Evolutionary conservation across 2,797 vertebrate species (phyloP).

Genomic region (Rhynchonycteris naso): DNA sequence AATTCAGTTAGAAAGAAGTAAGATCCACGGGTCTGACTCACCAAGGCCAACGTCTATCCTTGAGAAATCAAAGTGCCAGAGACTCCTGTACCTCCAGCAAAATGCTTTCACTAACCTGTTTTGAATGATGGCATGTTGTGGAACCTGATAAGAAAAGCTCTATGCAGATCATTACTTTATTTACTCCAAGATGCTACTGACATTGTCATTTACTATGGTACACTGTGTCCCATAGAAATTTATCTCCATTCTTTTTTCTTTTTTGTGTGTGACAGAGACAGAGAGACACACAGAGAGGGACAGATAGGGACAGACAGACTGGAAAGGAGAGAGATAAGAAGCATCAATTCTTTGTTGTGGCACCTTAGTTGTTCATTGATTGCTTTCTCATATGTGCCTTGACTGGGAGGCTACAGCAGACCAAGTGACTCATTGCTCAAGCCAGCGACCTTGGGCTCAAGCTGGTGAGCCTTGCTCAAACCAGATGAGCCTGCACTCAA

Average conservation of each 20-base stretch:
- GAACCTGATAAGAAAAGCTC: not conserved
- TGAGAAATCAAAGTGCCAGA: not conserved
- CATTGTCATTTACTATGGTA: not conserved
- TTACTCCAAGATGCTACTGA: not conserved
- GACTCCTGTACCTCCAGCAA: not conserved
- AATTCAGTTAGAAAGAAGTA: not conserved
- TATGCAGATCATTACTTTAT: not conserved
- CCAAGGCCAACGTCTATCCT: not conserved
- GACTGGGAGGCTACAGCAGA: too few species aligned
- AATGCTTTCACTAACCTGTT: not conserved
- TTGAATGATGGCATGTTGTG: not conserved
- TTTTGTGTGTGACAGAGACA: too few species aligned
- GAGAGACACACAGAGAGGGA: too few species aligned
- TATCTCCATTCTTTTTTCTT: not conserved
- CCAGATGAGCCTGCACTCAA: too few species aligned
- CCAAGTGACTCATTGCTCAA: too few species aligned
- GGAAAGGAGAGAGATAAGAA: too few species aligned
- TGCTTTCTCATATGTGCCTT: too few species aligned
- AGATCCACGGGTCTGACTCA: not conserved
- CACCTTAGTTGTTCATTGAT: too few species aligned
- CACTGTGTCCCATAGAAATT: not conserved
- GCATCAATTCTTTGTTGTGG: too few species aligned
- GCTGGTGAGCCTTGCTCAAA: too few species aligned
- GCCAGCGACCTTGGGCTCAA: too few species aligned
- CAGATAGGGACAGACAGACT: too few species aligned